Conservation (phyloP, 2,113 vertebrate genomes). For the Zosterops hypoxanthus region DNA sequence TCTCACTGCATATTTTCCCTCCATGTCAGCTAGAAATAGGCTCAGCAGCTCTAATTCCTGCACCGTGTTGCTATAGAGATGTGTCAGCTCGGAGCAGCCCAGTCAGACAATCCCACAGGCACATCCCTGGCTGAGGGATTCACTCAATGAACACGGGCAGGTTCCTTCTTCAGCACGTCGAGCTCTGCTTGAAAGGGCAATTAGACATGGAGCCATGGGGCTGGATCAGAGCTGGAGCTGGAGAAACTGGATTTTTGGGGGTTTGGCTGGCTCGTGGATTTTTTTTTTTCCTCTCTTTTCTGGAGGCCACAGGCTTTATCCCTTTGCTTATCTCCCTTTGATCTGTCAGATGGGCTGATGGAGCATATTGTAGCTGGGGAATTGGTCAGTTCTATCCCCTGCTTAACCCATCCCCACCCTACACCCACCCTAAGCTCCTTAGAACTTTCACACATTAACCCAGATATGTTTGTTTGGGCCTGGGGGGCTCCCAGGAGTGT, state of each 20-base stretch:
- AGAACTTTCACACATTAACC: slow-evolving; percentile 54
- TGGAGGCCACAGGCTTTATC: not conserved
- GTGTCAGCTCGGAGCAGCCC: not conserved
- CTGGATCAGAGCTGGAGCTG: not conserved
- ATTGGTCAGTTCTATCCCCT: slow-evolving; percentile 29
- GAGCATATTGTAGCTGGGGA: slow-evolving; percentile 7
- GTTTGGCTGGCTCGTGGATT: not conserved
- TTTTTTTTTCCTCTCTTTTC: not conserved
- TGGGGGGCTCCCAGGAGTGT: not conserved
- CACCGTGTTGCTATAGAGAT: slow-evolving; percentile 20
- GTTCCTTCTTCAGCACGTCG: not conserved
- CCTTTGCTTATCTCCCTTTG: not conserved
- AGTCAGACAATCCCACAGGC: not conserved
- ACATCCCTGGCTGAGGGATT: not conserved
- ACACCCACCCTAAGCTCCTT: not conserved
- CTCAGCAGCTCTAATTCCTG: not conserved
- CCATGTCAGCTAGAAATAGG: not conserved
- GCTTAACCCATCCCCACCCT: not conserved
- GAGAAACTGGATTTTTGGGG: not conserved
- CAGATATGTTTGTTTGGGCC: not conserved
- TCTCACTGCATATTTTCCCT: slow-evolving; percentile 18
- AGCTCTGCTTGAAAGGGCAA: not conserved
- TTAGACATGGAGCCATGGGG: not conserved
- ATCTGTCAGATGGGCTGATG: slow-evolving; percentile 1
- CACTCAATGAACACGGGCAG: not conserved